Percentiles rank a stretch among this genome's conserved stretches.
phyloP scores from a whole-genome alignment of 2,797 vertebrate genomes.

The Sebastes umbrosus region DNA sequence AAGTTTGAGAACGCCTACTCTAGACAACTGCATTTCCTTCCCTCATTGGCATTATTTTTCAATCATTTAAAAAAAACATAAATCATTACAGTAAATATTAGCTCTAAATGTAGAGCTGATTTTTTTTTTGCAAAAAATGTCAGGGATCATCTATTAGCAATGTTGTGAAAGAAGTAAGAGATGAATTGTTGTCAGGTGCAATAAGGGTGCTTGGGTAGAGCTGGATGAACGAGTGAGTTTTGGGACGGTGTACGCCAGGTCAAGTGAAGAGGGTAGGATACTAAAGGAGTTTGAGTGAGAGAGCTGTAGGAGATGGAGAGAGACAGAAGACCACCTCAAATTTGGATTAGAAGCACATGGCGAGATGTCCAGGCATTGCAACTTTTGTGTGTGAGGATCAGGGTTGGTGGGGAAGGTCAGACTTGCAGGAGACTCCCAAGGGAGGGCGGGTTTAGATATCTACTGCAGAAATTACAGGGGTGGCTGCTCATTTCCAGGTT shows the following conservation, averaged over 20 bases:
- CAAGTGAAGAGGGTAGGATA: background rate
- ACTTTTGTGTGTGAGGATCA: slow-evolving; percentile 24
- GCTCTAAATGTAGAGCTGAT: too few species aligned
- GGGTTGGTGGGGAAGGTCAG: slow-evolving; percentile 6
- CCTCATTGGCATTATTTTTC: too few species aligned
- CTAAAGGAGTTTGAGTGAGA: slow-evolving; percentile 4
- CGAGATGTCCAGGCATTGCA: slow-evolving; percentile 21
- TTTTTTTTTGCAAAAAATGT: too few species aligned
- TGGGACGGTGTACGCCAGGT: background rate
- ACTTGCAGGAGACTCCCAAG: slow-evolving; percentile 2
- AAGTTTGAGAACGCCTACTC: too few species aligned
- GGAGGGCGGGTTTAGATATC: background rate
- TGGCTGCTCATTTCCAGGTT: background rate
- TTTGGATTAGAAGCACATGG: slow-evolving; percentile 73
- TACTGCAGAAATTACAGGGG: background rate
- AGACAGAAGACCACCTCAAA: slow-evolving; percentile 47
- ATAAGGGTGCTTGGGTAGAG: background rate
- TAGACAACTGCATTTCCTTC: too few species aligned
- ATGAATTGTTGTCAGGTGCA: background rate
- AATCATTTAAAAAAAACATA: too few species aligned
- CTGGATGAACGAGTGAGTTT: background rate
- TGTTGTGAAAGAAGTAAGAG: background rate
- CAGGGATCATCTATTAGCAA: background rate
- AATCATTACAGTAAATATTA: too few species aligned
- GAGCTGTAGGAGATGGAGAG: background rate